phyloP scores from a whole-genome alignment of 2,888 invertebrate genomes.

The Stictocephala bisonia region DNA sequence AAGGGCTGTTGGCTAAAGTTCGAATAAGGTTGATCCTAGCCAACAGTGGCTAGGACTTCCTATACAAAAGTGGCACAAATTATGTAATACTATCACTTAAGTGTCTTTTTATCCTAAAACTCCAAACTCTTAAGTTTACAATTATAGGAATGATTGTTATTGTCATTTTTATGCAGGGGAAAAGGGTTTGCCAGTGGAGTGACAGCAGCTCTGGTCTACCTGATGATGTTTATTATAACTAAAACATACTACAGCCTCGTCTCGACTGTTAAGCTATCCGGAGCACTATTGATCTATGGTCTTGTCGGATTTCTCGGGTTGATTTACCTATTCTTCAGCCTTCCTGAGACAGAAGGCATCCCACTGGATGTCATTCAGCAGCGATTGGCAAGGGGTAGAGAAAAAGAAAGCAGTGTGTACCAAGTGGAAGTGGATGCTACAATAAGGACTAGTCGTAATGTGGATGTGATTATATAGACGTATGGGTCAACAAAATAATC shows the following conservation, averaged over 20 bases:
- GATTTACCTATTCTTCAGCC: conserved; percentile 24
- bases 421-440: no score
- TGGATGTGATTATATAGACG: no score
- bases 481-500: no score
- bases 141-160: background rate
- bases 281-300: conserved; percentile 9
- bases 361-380: conserved; percentile 24
- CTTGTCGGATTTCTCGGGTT: conserved; percentile 10
- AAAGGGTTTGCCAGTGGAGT: conserved; percentile 1
- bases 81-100: background rate
- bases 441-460: no score
- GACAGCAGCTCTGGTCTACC: background rate
- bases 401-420: no score
- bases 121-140: no score
- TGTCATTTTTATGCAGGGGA: background rate
- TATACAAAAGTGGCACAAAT: background rate
- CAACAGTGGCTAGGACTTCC: no score
- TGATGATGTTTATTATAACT: background rate
- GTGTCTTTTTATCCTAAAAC: no score
- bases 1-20: no score
- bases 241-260: conserved; percentile 29
- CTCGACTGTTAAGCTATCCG: background rate
- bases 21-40: no score
- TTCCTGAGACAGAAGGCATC: conserved; percentile 41
- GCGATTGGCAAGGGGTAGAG: background rate